Base-by-base conservation (phyloP, 2,888 invertebrate species). In the Hydraecia micacea region DNA sequence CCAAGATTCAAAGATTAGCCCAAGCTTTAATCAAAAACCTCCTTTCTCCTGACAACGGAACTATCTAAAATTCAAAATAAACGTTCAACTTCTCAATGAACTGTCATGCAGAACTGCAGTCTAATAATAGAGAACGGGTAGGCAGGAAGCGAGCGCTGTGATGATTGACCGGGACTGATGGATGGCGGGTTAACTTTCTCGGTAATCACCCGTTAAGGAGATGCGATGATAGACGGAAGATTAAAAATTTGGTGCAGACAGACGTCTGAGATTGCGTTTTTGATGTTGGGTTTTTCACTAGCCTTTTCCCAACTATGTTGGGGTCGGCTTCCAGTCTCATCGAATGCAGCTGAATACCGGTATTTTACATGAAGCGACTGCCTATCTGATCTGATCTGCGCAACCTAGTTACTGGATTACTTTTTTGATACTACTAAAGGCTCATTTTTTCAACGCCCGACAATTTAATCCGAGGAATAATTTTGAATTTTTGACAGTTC, bases 151-250 rank as follows among this genome's bases (percentile, higher is more conserved):
- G 65, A 77, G 42, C 39, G 72, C n/a, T 42, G 74, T 83, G 88
- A 84, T 88, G 89, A 88, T 72, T 87, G 89, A 88, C 74, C 72
- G 62, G 46, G 55, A 67, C 86, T 87, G 89, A 86, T 83, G 79
- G 88, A 84, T 65, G 67, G 28, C 49, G n/a, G 60, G 79, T 75
- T 86, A 84, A 84, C 88, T 88, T 88, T 88, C 88, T 60, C 74
- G 15, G 77, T 88, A 88, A 88, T 87, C 80, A 87, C 66, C 80
- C 71, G 84, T 77, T 87, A 75, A 81, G 77, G 76, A 81, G 67
- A 75, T 75, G 75, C 73, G 89, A 58, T 86, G 87, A 88, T 28
- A 71, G 88, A 88, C 8, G 75, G 49, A 39, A 52, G 39, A 49
- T 80, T 71, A 72, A 79, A 79, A 77, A 46, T 62, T 69, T 80